These are phyloP conservation scores for Apoda limacodes DNA, from an alignment of 2,888 invertebrate genomes.

Conservation along the genomic window DNA sequence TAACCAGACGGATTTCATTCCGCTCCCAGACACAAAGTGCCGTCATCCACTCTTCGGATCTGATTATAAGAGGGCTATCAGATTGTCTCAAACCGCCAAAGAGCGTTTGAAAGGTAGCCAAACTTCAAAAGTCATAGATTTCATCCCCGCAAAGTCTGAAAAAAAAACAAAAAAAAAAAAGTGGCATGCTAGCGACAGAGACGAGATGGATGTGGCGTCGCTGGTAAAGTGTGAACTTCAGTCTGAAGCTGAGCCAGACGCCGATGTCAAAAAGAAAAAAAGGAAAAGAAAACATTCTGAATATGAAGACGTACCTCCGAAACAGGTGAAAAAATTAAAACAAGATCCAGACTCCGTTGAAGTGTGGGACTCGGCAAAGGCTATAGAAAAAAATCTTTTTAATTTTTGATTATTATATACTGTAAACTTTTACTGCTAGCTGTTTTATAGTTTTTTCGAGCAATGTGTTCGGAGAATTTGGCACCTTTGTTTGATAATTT, in stretches of 20 bases:
- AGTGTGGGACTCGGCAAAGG: slow-evolving; percentile 50
- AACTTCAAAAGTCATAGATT: slow-evolving; percentile 9
- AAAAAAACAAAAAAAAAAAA: slow-evolving; percentile 27
- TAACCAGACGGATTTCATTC: slow-evolving; percentile 38
- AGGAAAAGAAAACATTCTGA: slow-evolving; percentile 29
- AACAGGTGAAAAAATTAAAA: slow-evolving; percentile 30
- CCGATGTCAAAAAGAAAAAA: slow-evolving; percentile 20
- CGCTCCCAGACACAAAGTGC: slow-evolving; percentile 47
- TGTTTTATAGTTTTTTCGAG: too few relatives aligned
- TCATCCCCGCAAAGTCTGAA: too few relatives aligned
- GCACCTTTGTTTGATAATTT: too few relatives aligned
- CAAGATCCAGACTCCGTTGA: slow-evolving; percentile 32
- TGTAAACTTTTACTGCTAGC: too few relatives aligned
- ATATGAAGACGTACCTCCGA: slow-evolving; percentile 18
- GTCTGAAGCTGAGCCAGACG: slow-evolving; percentile 6
- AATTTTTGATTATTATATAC: slow-evolving; percentile 31
- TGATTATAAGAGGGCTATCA: slow-evolving; percentile 40
- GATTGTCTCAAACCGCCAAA: slow-evolving; percentile 30
- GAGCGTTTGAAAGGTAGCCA: slow-evolving; percentile 24
- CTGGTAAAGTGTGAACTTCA: slow-evolving; percentile 14
- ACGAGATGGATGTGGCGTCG: slow-evolving; percentile 13
- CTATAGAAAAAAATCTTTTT: slow-evolving; percentile 52
- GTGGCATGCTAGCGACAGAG: slow-evolving; percentile 29
- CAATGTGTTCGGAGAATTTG: too few relatives aligned
- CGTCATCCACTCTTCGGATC: slow-evolving; percentile 52